Evolutionary conservation across 1,140 invertebrate genomes (phyloP).

Genomic region (Anadara kagoshimensis): DNA sequence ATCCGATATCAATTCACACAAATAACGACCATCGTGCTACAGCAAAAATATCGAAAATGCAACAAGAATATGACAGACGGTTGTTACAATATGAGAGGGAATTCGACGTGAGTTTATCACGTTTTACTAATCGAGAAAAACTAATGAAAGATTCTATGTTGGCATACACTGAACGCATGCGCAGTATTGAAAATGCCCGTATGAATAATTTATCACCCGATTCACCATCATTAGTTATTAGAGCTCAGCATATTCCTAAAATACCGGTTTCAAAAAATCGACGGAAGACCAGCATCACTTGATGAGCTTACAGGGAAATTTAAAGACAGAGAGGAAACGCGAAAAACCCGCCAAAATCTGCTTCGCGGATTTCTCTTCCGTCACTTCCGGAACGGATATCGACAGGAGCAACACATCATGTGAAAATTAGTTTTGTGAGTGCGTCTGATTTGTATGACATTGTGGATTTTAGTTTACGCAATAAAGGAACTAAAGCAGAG

Average conservation of each 20-base stretch:
- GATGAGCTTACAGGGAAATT: conserved; percentile 43
- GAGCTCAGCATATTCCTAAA: conserved; percentile 47
- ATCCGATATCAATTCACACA: too few species aligned
- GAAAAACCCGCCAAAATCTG: conserved; percentile 21
- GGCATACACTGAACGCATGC: conserved; percentile 44
- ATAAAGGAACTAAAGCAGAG: conserved; percentile 38
- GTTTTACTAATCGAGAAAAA: conserved; percentile 24
- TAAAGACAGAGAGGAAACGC: not conserved
- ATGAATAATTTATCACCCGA: conserved; percentile 12
- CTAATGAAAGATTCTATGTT: conserved; percentile 41
- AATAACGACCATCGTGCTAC: too few species aligned
- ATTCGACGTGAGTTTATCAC: conserved; percentile 21
- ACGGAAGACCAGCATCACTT: conserved; percentile 40
- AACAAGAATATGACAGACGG: conserved; percentile 14
- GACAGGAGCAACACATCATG: conserved; percentile 29
- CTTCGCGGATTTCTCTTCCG: conserved; percentile 15
- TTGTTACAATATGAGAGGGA: conserved; percentile 30
- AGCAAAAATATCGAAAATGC: too few species aligned
- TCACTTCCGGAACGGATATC: conserved; percentile 23
- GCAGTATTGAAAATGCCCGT: conserved; percentile 34
- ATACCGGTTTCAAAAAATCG: conserved; percentile 28
- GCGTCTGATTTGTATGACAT: conserved; percentile 49
- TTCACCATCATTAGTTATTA: conserved; percentile 30
- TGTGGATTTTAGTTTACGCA: conserved; percentile 48
- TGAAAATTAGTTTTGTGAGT: conserved; percentile 50